Percentiles rank a stretch among this genome's conserved stretches.
Conservation (phyloP, 2,888 invertebrate species). For the Dione vanillae region DNA sequence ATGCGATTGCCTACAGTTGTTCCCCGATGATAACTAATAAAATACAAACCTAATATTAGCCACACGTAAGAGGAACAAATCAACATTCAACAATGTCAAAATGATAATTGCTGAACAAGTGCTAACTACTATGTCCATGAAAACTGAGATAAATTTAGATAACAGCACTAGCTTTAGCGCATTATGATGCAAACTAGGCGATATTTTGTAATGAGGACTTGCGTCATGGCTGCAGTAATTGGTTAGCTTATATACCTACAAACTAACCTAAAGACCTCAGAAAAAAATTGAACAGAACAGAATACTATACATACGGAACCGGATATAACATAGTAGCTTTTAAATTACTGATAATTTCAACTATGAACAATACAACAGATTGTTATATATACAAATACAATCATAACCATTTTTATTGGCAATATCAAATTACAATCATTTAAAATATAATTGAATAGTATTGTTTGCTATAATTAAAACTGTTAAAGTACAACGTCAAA, state of each 20-base stretch:
- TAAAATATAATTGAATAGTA: too few relatives aligned
- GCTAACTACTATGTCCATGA: conserved; percentile 44
- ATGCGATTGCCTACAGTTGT: not conserved
- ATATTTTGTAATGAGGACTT: conserved; percentile 25
- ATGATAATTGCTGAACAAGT: conserved; percentile 30
- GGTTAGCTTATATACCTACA: conserved; percentile 2
- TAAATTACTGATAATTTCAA: conserved; percentile 1
- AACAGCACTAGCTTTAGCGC: conserved; percentile 35
- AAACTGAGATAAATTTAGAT: conserved; percentile 38
- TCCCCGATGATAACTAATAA: not conserved
- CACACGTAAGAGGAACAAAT: conserved; percentile 32
- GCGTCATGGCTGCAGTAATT: conserved; percentile 12
- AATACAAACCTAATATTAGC: not conserved
- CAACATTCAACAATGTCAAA: conserved; percentile 34
- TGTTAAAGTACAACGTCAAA: too few relatives aligned
- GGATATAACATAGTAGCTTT: conserved; percentile 9
- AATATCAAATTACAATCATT: too few relatives aligned
- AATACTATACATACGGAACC: not conserved
- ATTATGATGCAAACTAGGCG: conserved; percentile 25
- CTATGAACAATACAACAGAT: too few relatives aligned
- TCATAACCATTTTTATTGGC: too few relatives aligned
- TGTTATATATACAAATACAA: too few relatives aligned
- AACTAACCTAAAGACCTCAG: too few relatives aligned
- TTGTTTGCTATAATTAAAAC: too few relatives aligned
- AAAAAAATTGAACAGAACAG: not conserved